Base-by-base conservation (phyloP, 2,797 vertebrate species). In the Bufotes viridis region DNA sequence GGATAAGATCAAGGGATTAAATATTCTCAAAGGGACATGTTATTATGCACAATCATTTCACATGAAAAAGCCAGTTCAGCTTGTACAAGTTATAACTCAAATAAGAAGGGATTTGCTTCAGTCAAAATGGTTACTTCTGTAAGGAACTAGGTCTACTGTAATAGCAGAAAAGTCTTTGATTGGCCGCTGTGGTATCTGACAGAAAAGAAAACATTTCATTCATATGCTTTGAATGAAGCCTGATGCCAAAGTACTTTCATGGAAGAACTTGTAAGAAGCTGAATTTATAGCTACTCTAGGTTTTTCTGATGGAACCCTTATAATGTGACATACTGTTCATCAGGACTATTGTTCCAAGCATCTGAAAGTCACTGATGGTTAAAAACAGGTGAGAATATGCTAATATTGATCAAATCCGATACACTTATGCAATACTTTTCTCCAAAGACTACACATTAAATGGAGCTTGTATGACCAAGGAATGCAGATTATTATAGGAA, bases 1-100 rank as follows among this genome's bases (percentile, higher is more conserved):
- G 78, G 78, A 86, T 80, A 72, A 86, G 11, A 80, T 80, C 78
- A 70, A 53, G 63, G 75, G 85, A 80, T 86, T 86, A 69, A 26
- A 29, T 86, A 67, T 34, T 80, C 34, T 49, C 55, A 65, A 29
- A 69, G 42, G 20, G 29, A 76, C 75, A 55, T 6, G 57, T 74
- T 74, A 74, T 74, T 74, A 49, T 4, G 9, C 9, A 4, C 2
- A 0, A 2, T 29, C 18, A 34, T 49, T 85, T 24, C 29, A 85
- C 70, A 61, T 51, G 55, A 75, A 75, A 42, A 55, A 78, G 15
- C 4, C 9, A 75, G 82, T 74, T 74, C 70, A 74, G 14, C 53
- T 61, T 9, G 17, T 58, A 14, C 58, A 13, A 18, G 42, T 63
- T 61, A 42, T 63, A 85, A 85, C 63, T 49, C 26, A 65, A 34